Conservation (phyloP, 2,888 invertebrate genomes). For the Anoplius nigerrimus region DNA sequence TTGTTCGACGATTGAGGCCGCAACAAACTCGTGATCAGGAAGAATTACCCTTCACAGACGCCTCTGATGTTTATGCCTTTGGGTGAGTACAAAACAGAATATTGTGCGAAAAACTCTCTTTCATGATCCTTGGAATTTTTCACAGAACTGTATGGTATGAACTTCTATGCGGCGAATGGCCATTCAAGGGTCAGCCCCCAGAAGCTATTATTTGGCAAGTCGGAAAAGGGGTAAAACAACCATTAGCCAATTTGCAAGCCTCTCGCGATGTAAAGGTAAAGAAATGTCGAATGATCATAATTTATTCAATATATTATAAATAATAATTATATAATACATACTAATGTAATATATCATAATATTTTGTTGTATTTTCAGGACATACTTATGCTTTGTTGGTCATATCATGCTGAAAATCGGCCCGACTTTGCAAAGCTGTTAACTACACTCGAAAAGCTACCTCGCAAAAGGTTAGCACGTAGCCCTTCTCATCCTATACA, state of each 20-base stretch:
- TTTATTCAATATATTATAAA: too few relatives aligned
- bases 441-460: conserved; percentile 91
- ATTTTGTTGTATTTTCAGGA: conserved; percentile 80
- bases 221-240: conserved; percentile 96
- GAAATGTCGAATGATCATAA: too few relatives aligned
- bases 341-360: conserved; percentile 7
- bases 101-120: background rate
- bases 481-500: conserved; percentile 99
- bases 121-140: background rate
- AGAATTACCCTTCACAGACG: conserved; percentile 93
- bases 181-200: conserved; percentile 94
- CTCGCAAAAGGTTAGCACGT: conserved; percentile 95
- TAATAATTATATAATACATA: too few relatives aligned
- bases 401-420: conserved; percentile 88
- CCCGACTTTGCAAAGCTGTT: conserved; percentile 93
- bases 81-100: conserved; percentile 80
- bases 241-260: conserved; percentile 94
- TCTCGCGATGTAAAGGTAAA: conserved; percentile 96
- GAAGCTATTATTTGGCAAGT: conserved; percentile 99
- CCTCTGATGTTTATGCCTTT: conserved; percentile 98
- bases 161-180: conserved; percentile 95
- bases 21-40: conserved; percentile 85
- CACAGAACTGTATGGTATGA: conserved; percentile 98
- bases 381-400: conserved; percentile 97
- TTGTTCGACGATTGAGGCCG: conserved; percentile 90